phyloP scores from a whole-genome alignment of 2,113 vertebrate species.

The Pluvialis apricaria region DNA sequence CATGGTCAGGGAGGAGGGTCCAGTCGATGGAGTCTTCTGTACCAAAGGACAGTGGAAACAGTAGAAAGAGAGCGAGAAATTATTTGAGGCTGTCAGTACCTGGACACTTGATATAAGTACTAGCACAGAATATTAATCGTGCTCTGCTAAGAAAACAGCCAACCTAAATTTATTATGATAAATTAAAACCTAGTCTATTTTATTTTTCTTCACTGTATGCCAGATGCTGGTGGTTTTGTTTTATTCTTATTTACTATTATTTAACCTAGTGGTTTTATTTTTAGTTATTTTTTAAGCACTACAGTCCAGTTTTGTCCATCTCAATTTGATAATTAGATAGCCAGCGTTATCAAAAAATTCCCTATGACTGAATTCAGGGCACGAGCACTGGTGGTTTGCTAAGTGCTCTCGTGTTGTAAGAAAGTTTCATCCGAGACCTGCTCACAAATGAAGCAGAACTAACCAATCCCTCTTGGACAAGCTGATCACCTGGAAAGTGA shows the following conservation, averaged over 20 bases:
- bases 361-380: background rate
- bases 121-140: background rate
- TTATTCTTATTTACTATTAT: background rate
- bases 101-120: background rate
- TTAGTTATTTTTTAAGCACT: background rate
- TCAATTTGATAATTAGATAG: background rate
- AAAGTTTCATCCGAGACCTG: background rate
- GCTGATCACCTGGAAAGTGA: background rate
- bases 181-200: background rate
- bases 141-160: background rate
- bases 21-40: background rate
- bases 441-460: background rate
- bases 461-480: background rate
- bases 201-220: background rate
- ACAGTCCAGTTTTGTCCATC: background rate
- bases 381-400: background rate
- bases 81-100: background rate
- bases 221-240: background rate
- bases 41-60: background rate
- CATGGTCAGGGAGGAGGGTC: background rate
- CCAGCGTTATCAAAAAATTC: background rate
- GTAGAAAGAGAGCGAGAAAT: background rate
- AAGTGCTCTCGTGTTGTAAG: background rate
- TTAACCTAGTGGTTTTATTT: background rate
- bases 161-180: background rate